Base-by-base conservation (phyloP, 2,797 vertebrate genomes). In the Rallus crepitans region DNA sequence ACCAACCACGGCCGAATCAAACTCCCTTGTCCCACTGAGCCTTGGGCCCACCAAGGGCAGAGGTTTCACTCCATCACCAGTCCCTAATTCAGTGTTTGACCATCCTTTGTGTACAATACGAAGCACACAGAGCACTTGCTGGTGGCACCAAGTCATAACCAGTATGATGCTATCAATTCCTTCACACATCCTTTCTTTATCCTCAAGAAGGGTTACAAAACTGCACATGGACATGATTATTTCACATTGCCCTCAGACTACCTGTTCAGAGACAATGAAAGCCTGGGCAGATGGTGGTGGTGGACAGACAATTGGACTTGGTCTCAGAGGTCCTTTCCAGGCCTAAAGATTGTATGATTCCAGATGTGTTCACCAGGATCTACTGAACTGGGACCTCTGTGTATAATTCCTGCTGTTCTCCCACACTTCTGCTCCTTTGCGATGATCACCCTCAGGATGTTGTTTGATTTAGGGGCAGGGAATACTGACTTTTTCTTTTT, bases 401-500 rank as follows among this genome's bases (percentile, higher is more conserved):
- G 18, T 12, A 4, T 9, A 20, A 9, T 4, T 37, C 33, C 55
- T 23, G 40, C 66, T 7, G 10, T 7, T n/a, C 24, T 30, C 69
- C 77, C 27, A 30, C 11, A 2, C 45, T 20, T 30, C 47, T 37
- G 35, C 45, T n/a, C 37, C 37, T 52, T 60, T 9, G 11, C 2
- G 2, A 57, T 52, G 3, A 16, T 27, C 86, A 8, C n/a, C 53
- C n/a, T 66, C 42, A 11, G 7, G 9, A 11, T 10, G 45, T 8
- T 24, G 37, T 47, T 82, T 33, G 17, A 18, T 33, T 47, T 11
- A 30, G 28, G 12, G 4, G 10, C 7, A 9, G 11, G n/a, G 42
- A 87, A 27, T 52, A 35, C 15, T 8, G 9, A 1, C 2, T 2
- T 2, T 65, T 60, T 23, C 2, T 2, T 2, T 65, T 60, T 27